Base-by-base conservation (phyloP, 2,797 vertebrate genomes). In the Gouania willdenowi region DNA sequence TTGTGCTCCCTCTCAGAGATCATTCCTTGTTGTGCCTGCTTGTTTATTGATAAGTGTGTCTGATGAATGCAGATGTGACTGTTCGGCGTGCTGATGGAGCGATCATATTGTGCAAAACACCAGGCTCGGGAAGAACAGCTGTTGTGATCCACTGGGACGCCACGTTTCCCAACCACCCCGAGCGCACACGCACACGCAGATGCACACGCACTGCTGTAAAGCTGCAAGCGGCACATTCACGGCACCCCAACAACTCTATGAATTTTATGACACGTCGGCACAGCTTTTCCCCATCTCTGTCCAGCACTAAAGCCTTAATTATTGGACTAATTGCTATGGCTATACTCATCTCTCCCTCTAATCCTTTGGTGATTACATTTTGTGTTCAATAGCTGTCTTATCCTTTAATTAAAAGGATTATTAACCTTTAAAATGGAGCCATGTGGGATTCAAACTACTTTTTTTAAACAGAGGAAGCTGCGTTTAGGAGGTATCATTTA, bases 341-440 rank as follows among this genome's bases (percentile, higher is more conserved):
- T 91, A 91, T 89, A 90, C 91, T 93, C 87, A 94, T 95, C 94
- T 94, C 92, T 87, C n/a, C n/a, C 69, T 79, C 89, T 92, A 96
- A 97, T 96, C 92, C 92, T 92, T 92, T 85, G 88, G 90, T 91
- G 89, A 94, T 94, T 93, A 93, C 89, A 85, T 90, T 90, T 88
- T 89, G 87, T 90, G 92, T 89, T 94, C 92, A 91, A 92, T 94
- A 92, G 88, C 86, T 72, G 86, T 86, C 84, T 92, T 92, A 93
- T 92, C 88, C 91, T 91, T 94, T 94, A 93, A 96, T 97, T 94
- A 96, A 94, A 92, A 92, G 89, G 91, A 92, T 92, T 92, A 93
- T 95, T 95, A 95, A 93, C 91, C 92, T 95, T 92, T 93, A 91
- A 91, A 72, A 89, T 82, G 78, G 72, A 87, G 81, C 56, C 75